Evolutionary conservation across 2,888 invertebrate genomes (phyloP), one percentile per base, ranked within the genome.

Genomic region (Stenolophus ochropezus): DNA sequence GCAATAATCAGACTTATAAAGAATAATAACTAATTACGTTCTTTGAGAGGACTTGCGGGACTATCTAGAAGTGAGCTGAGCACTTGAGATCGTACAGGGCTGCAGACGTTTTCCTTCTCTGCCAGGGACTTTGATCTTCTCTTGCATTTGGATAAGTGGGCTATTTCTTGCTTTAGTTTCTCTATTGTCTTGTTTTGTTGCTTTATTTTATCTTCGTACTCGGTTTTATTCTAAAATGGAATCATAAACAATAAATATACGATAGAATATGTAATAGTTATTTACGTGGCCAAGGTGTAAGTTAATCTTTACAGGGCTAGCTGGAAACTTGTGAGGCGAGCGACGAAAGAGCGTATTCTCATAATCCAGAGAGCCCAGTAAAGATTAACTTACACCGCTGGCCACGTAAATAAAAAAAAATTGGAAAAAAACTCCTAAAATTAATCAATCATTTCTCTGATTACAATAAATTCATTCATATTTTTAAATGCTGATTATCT

Each of bases 41-140:
- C 90, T 84, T 89, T 89, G 53, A 91, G 86, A 2, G 91, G 91
- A 21, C 89, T 89, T 49, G 49, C 73, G 5, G 89, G 88, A 84
- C 91, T 91, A 27, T 87, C 87, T 14, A 42, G 5, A 69, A 73
- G 16, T 23, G 73, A 73, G 23, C 21, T 49, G 14, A 49, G n/a
- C 6, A 87, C 85, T 33, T 85, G 86, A 21, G 89, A 86, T 71
- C 88, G 86, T 65, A 87, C 88, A 6, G 90, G 89, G 83, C 89
- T 89, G 20, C 86, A 85, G 16, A 90, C 82, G 84, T 91, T 91
- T 84, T 91, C 91, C 84, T 91, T 91, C 73, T 89, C 85, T 42
- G 65, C 56, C 33, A 61, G 11, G 14, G 86, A 85, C 84, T 87
- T 86, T 18, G 85, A 85, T 49, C 73, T 20, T 73, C 73, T 47